Conservation (phyloP, 2,888 invertebrate genomes). For the Hofmannophila pseudospretella region DNA sequence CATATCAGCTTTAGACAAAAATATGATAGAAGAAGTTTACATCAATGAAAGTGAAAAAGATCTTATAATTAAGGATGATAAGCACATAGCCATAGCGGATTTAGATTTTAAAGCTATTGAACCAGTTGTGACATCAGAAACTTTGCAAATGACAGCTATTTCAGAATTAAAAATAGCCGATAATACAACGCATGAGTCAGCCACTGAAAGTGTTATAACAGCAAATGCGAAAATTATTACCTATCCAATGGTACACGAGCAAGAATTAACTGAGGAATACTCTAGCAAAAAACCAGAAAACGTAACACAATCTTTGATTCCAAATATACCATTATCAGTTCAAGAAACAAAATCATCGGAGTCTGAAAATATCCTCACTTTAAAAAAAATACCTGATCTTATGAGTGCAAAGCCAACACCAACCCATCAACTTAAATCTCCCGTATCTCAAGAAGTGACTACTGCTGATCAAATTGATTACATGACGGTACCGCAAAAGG, state of each 20-base stretch:
- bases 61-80: conserved; percentile 69
- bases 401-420: conserved; percentile 36
- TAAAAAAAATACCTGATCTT: conserved; percentile 36
- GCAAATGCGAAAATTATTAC: conserved; percentile 81
- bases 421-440: conserved; percentile 58
- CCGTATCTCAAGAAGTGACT: conserved; percentile 62
- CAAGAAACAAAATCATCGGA: conserved; percentile 81
- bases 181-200: conserved; percentile 53
- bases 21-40: conserved; percentile 74
- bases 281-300: conserved; percentile 36
- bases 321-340: conserved; percentile 80
- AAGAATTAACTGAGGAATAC: conserved; percentile 69
- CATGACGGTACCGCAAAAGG: conserved; percentile 26
- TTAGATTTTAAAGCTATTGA: conserved; percentile 77
- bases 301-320: conserved; percentile 69
- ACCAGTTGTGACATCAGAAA: conserved; percentile 79
- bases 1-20: conserved; percentile 78
- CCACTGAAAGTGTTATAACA: conserved; percentile 72
- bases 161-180: conserved; percentile 73
- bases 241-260: conserved; percentile 80
- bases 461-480: conserved; percentile 55
- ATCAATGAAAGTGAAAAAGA: conserved; percentile 82
- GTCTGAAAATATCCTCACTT: conserved; percentile 77
- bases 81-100: conserved; percentile 75
- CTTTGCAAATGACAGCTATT: conserved; percentile 53